Percentiles rank a stretch among this genome's conserved stretches.
Conservation (phyloP, 2,113 vertebrate genomes). For the Anguilla rostrata region DNA sequence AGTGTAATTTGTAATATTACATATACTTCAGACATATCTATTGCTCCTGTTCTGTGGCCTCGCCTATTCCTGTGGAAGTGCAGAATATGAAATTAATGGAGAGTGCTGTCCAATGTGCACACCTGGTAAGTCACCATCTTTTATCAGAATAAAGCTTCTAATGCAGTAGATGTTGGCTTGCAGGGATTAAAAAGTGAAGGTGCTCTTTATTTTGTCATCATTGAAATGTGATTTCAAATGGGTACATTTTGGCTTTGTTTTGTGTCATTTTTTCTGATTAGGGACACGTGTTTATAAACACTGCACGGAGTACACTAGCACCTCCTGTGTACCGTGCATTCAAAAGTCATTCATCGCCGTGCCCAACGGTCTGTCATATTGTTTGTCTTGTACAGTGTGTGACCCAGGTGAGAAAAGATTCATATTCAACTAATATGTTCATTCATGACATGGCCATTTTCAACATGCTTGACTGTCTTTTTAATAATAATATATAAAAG, state of each 20-base stretch:
- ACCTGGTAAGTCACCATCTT: conserved; percentile 6
- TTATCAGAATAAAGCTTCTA: background rate
- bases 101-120: background rate
- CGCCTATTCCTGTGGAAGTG: background rate
- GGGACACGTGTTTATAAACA: background rate
- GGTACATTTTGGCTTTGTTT: background rate
- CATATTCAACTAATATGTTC: background rate
- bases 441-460: background rate
- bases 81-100: background rate
- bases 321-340: background rate
- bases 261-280: background rate
- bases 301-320: background rate
- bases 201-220: background rate
- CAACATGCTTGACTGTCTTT: background rate
- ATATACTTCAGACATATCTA: background rate
- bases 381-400: background rate
- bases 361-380: background rate
- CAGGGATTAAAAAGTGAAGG: background rate
- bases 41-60: background rate
- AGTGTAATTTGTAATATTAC: background rate
- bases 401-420: conserved; percentile 1
- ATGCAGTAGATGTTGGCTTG: background rate
- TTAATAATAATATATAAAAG: background rate
- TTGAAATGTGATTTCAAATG: background rate
- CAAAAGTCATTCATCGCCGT: background rate